A percentile compares a stretch with the other conserved stretches of the same genome.
Evolutionary conservation across 1,140 invertebrate species (phyloP).

Genomic region (Euwallacea similis): DNA sequence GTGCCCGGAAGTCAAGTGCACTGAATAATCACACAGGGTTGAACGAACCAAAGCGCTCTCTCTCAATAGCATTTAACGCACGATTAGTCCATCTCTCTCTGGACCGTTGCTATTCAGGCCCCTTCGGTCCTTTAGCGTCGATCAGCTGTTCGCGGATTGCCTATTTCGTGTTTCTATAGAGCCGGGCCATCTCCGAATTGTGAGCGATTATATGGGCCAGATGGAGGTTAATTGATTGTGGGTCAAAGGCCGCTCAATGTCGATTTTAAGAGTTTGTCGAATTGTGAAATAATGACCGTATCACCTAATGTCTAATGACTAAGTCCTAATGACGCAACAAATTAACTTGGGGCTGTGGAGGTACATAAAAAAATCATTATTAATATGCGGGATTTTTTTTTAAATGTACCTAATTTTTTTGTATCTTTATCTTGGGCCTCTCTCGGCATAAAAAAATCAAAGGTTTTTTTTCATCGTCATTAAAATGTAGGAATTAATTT

Average conservation of each 20-base stretch:
- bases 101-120: constrained; percentile 26
- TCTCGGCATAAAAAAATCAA: too few relatives aligned
- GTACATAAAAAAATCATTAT: too few relatives aligned
- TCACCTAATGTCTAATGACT: too few relatives aligned
- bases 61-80: constrained; percentile 8
- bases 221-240: constrained; percentile 31
- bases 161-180: constrained; percentile 44
- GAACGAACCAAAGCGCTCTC: constrained; percentile 46
- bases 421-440: too few relatives aligned
- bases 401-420: too few relatives aligned
- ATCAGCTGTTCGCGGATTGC: constrained; percentile 51
- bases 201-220: constrained; percentile 31
- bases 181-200: constrained; percentile 17
- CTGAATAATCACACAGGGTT: constrained; percentile 53
- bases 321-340: too few relatives aligned
- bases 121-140: constrained; percentile 45
- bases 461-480: too few relatives aligned
- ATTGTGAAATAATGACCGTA: too few relatives aligned
- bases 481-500: too few relatives aligned
- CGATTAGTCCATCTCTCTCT: constrained; percentile 15
- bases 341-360: too few relatives aligned
- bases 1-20: constrained; percentile 51
- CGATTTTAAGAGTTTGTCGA: too few relatives aligned
- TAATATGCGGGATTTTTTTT: too few relatives aligned
- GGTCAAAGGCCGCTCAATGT: constrained; percentile 16